Conservation (phyloP, 2,888 invertebrate genomes). For the Eledona agricola region DNA sequence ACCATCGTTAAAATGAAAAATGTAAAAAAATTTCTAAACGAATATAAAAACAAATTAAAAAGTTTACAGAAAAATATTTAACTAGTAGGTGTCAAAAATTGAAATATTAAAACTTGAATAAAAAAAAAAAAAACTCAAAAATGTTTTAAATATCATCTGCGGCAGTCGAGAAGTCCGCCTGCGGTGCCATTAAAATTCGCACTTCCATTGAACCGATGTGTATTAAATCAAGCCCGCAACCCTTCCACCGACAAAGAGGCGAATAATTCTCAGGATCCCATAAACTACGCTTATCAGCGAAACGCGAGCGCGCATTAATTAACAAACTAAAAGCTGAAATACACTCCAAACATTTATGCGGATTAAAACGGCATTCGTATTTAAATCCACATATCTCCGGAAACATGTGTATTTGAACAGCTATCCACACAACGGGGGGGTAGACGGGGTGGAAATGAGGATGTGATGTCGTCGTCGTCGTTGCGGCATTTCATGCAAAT, state of each 20-base stretch:
- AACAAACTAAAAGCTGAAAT: conserved; percentile 54
- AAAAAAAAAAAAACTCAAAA: no score
- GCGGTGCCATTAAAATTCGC: no score
- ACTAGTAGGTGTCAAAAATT: no score
- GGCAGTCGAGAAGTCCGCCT: no score
- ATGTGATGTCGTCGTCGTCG: conserved; percentile 12
- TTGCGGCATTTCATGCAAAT: conserved; percentile 3
- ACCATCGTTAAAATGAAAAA: no score
- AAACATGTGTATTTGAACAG: conserved; percentile 54
- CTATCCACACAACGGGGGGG: conserved; percentile 49
- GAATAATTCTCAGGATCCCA: conserved; percentile 37
- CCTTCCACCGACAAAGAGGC: conserved; percentile 32
- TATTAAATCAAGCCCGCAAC: conserved; percentile 34
- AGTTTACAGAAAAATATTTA: no score
- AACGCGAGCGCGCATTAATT: conserved; percentile 59
- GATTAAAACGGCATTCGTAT: conserved; percentile 51
- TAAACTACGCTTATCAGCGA: conserved; percentile 57
- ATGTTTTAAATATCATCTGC: no score
- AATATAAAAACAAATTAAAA: no score
- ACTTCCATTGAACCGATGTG: conserved; percentile 20
- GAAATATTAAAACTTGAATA: no score
- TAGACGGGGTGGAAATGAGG: conserved; percentile 6
- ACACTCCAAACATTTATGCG: conserved; percentile 51
- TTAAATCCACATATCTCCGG: conserved; percentile 57
- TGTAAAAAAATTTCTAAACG: no score